Percentiles rank a stretch among this genome's conserved stretches.
Evolutionary conservation across 2,888 invertebrate species (phyloP).

Genomic region (Drosophila mimica): DNA sequence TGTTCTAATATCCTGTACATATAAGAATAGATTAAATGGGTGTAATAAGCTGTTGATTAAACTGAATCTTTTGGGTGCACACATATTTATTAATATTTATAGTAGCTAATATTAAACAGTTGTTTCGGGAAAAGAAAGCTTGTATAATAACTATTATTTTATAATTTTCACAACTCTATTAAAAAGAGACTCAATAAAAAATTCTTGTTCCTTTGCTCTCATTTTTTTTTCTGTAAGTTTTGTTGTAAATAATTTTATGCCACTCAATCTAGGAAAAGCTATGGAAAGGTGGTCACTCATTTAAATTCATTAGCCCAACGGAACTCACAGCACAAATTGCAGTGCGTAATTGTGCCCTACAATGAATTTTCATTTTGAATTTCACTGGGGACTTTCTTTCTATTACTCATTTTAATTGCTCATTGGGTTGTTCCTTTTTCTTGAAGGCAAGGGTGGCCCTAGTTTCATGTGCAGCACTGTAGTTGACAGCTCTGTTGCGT

Average conservation of each 20-base stretch:
- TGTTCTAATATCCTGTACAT: slow-evolving; percentile 22
- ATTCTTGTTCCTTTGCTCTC: neutral
- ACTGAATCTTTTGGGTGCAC: neutral
- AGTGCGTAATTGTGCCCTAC: slow-evolving; percentile 42
- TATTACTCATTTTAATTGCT: slow-evolving; percentile 67
- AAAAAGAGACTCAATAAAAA: neutral
- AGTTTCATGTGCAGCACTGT: slow-evolving; percentile 45
- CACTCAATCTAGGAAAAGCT: slow-evolving; percentile 46
- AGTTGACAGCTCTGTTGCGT: slow-evolving; percentile 65
- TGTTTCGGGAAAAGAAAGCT: neutral
- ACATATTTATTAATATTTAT: neutral
- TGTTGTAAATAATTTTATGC: slow-evolving; percentile 66
- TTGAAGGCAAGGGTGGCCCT: slow-evolving; percentile 51
- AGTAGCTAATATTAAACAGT: neutral
- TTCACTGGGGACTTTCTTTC: slow-evolving; percentile 25
- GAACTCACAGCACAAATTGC: slow-evolving; percentile 10
- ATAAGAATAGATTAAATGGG: neutral
- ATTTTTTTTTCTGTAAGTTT: slow-evolving; percentile 40
- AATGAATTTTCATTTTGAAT: slow-evolving; percentile 58
- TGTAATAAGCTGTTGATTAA: neutral
- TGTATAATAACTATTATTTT: neutral
- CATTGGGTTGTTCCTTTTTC: slow-evolving; percentile 28
- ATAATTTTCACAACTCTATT: neutral
- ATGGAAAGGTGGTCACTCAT: slow-evolving; percentile 55
- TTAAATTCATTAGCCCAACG: slow-evolving; percentile 66